Evolutionary conservation across 1,140 invertebrate genomes (phyloP).

Genomic region (Copidosoma floridanum): DNA sequence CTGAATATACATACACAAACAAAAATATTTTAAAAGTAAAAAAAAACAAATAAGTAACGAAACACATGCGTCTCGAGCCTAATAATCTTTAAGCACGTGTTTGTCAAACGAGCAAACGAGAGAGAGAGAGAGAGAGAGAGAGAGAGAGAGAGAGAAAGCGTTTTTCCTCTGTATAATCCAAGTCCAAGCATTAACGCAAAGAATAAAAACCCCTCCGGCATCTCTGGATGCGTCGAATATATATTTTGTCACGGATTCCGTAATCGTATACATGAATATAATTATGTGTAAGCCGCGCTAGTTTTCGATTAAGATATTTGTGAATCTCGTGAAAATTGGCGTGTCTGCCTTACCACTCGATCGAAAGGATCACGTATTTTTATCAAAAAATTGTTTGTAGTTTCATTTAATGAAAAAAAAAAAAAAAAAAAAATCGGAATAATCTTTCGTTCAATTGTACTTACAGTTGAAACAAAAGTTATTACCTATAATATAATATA

Average conservation of each 20-base stretch:
- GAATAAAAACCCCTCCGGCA: constrained; percentile 9
- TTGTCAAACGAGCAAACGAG: no score
- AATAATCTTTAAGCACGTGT: constrained; percentile 24
- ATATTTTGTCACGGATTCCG: constrained; percentile 45
- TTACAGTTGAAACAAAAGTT: neutral
- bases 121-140: no score
- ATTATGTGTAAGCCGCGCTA: neutral
- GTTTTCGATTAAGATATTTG: neutral
- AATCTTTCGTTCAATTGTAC: no score
- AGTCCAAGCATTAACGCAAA: constrained; percentile 17
- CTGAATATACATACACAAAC: neutral
- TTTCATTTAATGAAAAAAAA: no score
- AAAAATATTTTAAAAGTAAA: neutral
- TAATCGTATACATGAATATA: constrained; percentile 14
- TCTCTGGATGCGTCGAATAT: constrained; percentile 36
- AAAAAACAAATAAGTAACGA: constrained; percentile 25
- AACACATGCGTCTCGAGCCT: constrained; percentile 33
- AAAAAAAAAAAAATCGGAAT: no score
- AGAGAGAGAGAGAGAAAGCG: no score
- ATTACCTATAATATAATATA: neutral
- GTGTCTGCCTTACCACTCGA: no score
- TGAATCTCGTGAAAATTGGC: constrained; percentile 8
- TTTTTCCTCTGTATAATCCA: constrained; percentile 30
- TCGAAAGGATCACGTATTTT: neutral
- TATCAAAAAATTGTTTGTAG: no score